phyloP scores from a whole-genome alignment of 2,113 vertebrate species.

The Numida meleagris region DNA sequence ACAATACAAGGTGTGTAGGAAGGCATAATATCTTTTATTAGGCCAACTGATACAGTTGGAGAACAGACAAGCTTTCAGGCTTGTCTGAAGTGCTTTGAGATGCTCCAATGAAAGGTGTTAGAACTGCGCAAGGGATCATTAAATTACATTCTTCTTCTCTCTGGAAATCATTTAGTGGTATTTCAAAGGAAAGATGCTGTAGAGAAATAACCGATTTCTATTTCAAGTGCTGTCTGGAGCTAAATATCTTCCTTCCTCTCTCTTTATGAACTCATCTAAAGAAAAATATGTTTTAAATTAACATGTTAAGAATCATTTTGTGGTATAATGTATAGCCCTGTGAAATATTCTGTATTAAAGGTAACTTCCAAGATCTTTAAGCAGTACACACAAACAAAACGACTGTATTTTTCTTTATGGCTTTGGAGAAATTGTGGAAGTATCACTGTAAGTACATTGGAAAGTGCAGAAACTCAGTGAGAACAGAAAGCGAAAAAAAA shows the following conservation, averaged over 20 bases:
- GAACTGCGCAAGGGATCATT: slow-evolving; percentile 66
- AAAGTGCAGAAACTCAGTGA: not conserved
- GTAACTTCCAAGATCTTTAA: not conserved
- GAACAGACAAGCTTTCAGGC: slow-evolving; percentile 63
- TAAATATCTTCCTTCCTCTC: slow-evolving; percentile 63
- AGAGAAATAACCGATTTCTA: slow-evolving; percentile 61
- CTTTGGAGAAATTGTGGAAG: not conserved
- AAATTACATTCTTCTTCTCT: slow-evolving; percentile 66
- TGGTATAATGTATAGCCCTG: not conserved
- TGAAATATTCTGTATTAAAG: not conserved
- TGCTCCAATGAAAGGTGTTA: slow-evolving; percentile 66
- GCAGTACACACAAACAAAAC: not conserved
- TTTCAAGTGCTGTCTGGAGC: slow-evolving; percentile 57
- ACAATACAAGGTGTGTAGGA: slow-evolving; percentile 66
- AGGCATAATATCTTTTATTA: slow-evolving; percentile 61
- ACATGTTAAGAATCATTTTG: slow-evolving; percentile 33
- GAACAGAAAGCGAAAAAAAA: not conserved
- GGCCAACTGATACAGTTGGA: slow-evolving; percentile 49
- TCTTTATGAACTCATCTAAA: slow-evolving; percentile 53
- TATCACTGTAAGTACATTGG: not conserved
- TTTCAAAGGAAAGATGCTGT: slow-evolving; percentile 61
- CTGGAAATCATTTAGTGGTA: slow-evolving; percentile 66
- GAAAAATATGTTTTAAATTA: slow-evolving; percentile 67
- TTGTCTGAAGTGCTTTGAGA: slow-evolving; percentile 64
- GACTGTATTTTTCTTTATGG: not conserved